Conservation (phyloP, 2,797 vertebrate genomes). For the Poeciliopsis infans region DNA sequence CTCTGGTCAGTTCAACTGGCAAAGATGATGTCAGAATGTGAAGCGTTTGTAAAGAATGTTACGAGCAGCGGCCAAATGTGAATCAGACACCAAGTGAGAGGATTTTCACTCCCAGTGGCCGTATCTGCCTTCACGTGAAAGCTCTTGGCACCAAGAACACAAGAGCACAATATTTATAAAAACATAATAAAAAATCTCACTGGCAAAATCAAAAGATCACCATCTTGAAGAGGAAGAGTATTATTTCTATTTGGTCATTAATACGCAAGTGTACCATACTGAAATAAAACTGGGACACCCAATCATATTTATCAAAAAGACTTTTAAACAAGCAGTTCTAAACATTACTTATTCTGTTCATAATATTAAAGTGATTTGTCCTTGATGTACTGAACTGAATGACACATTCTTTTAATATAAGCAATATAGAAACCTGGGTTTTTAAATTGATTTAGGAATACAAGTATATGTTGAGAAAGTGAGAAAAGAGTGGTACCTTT, state of each 20-base stretch:
- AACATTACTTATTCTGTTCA: background rate
- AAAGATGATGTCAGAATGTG: constrained; percentile 19
- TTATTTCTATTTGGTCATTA: constrained; percentile 8
- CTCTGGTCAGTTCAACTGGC: constrained; percentile 30
- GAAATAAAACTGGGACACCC: background rate
- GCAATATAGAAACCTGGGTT: background rate
- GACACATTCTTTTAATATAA: background rate
- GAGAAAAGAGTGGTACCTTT: too few relatives aligned
- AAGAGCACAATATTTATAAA: constrained; percentile 3
- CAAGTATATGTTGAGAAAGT: background rate
- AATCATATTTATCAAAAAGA: background rate
- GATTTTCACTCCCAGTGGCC: constrained; percentile 31
- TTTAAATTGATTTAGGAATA: background rate
- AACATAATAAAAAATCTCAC: background rate
- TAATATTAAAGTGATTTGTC: background rate
- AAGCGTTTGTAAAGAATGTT: constrained; percentile 15
- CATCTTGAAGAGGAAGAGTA: background rate
- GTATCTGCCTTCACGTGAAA: constrained; percentile 29
- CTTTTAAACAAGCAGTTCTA: background rate
- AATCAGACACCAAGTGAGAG: constrained; percentile 10
- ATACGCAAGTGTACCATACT: background rate
- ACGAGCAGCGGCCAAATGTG: constrained; percentile 20
- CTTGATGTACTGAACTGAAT: background rate
- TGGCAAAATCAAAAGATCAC: background rate
- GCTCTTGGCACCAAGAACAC: constrained; percentile 12